These are phyloP conservation scores for Gymnocypris eckloni DNA, from an alignment of 2,797 vertebrate genomes.

Conservation along the genomic window DNA sequence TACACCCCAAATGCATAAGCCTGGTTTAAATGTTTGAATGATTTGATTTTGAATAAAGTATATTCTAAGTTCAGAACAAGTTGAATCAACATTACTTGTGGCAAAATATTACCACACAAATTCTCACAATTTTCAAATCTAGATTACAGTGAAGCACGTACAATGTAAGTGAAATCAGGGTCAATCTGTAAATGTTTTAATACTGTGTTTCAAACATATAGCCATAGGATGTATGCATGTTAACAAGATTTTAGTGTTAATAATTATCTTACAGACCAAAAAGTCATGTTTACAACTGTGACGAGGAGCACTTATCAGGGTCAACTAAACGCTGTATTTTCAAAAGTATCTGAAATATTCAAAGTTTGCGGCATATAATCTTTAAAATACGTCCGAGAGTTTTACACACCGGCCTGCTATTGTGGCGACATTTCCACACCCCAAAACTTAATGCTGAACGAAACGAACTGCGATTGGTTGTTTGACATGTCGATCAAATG, in stretches of 20 bases:
- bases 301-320: too few species aligned
- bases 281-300: background rate
- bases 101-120: background rate
- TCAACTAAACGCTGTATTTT: too few species aligned
- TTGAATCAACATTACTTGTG: background rate
- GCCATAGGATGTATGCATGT: too few species aligned
- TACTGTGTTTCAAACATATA: background rate
- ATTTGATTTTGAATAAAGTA: background rate
- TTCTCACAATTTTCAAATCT: background rate
- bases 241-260: background rate
- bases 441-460: too few species aligned
- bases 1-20: background rate
- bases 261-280: background rate
- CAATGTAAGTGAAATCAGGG: background rate
- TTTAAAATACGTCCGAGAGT: too few species aligned
- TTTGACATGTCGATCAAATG: too few species aligned
- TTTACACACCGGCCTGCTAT: too few species aligned
- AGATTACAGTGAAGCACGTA: background rate
- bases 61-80: background rate
- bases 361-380: too few species aligned
- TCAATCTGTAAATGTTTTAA: background rate
- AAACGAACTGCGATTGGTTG: too few species aligned
- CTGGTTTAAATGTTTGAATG: background rate
- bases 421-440: too few species aligned
- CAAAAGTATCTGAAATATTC: too few species aligned